These are phyloP conservation scores for Ambastaia sidthimunki DNA, from an alignment of 2,797 vertebrate species.

Conservation along the genomic window DNA sequence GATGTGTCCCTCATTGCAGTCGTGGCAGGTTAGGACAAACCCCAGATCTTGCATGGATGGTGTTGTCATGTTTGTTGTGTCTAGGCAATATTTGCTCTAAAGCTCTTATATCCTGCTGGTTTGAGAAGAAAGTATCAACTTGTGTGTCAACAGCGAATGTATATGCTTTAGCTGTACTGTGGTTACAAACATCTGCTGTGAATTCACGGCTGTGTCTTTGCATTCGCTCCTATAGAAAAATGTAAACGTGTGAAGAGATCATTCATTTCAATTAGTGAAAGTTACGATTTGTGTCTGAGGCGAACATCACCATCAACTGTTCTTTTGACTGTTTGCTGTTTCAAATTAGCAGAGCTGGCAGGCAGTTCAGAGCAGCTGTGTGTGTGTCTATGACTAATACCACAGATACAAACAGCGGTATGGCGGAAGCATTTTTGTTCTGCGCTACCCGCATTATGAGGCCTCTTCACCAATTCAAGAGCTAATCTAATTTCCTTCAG, in stretches of 20 bases:
- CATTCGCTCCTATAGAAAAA: constrained; percentile 29
- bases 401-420: constrained; percentile 53
- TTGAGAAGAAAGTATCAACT: not conserved
- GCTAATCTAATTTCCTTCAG: constrained; percentile 61
- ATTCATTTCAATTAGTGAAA: constrained; percentile 50
- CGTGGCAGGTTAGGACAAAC: too few species aligned
- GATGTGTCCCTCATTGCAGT: too few species aligned
- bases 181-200: constrained; percentile 47
- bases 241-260: constrained; percentile 21
- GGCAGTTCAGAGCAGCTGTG: constrained; percentile 61
- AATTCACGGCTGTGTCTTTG: constrained; percentile 32
- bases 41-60: not conserved
- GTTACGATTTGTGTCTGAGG: constrained; percentile 45
- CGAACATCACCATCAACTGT: constrained; percentile 53
- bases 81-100: not conserved
- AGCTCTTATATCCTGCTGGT: constrained; percentile 3
- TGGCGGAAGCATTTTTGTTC: constrained; percentile 51
- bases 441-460: constrained; percentile 54
- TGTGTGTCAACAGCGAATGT: constrained; percentile 2
- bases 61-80: not conserved
- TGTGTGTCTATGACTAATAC: constrained; percentile 56
- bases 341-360: constrained; percentile 50
- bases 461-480: constrained; percentile 60
- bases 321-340: constrained; percentile 51
- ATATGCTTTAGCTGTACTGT: not conserved